phyloP scores from a whole-genome alignment of 2,797 vertebrate genomes.

The Megaceryle alcyon region DNA sequence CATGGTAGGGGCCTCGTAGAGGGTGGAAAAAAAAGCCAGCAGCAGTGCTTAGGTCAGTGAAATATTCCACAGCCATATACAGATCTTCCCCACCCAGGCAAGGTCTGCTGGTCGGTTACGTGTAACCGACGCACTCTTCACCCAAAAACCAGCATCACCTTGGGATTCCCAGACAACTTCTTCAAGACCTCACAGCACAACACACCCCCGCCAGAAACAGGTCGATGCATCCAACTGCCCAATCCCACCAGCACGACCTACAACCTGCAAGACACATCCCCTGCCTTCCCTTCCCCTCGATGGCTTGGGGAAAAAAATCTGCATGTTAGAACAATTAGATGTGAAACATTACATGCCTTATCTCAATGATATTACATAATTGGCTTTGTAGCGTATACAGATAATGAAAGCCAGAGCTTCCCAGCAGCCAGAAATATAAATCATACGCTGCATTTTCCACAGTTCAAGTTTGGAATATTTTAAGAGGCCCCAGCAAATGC shows the following conservation, averaged over 20 bases:
- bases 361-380: slow-evolving; percentile 42
- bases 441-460: neutral
- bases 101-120: neutral
- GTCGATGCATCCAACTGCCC: neutral
- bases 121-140: neutral
- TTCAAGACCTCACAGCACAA: neutral
- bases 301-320: neutral
- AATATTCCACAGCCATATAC: neutral
- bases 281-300: neutral
- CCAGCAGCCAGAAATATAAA: slow-evolving; percentile 36
- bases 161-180: neutral
- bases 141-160: neutral
- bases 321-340: slow-evolving; percentile 55
- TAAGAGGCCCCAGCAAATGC: slow-evolving; percentile 47
- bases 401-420: slow-evolving; percentile 43
- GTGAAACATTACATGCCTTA: slow-evolving; percentile 47
- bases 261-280: neutral
- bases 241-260: neutral
- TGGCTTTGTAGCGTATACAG: neutral
- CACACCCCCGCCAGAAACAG: neutral
- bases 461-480: slow-evolving; percentile 48
- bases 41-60: neutral
- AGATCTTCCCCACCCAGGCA: neutral
- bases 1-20: rapidly evolving
- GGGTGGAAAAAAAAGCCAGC: neutral